Base-by-base conservation (phyloP, 2,888 invertebrate species). In the Tetanocera ferruginea region DNA sequence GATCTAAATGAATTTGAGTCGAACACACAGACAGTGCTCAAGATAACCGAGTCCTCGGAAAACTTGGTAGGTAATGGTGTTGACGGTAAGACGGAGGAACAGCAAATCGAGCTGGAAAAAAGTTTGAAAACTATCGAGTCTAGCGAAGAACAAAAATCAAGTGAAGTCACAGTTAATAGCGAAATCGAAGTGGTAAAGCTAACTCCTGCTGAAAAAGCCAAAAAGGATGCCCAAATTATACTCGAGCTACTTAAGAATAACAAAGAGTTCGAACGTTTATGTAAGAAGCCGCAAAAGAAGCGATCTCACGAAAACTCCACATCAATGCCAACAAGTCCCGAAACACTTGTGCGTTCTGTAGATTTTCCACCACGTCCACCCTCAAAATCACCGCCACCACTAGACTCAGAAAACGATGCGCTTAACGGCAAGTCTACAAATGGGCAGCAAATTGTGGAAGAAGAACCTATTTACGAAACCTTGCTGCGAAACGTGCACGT, bases 231-330 rank as follows among this genome's bases (percentile, higher is more conserved):
- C 0, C 87, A 90, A 74, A 89, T 97, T 69, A 95, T 97, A 71
- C 94, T 95, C 0, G 96, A 96, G 86, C 90, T 96, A 17, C 90
- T 97, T 5, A 93, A 96, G 93, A 94, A 96, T 86, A 96, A 95
- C 85, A 92, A 94, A 83, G 96, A 96, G 81, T 95, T 96, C 82
- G 95, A 96, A 82, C 93, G 94, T 81, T 91, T 95, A 62, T 90
- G 95, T 34, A 95, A 94, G 83, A 94, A 95, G 84, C 95, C 94
- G 83, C 93, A 94, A 80, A 91, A 89, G 88, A 90, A 90, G 83
- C 89, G 88, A 25, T 85, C 87, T 0, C 52, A 81, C 3, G 87
- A 86, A 49, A 85, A 84, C 73, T 82, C 82, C 25, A 71, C 81
- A 0, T 80, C 78, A 5, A 60, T 70, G 11, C 79, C 84, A 0